phyloP scores from a whole-genome alignment of 2,797 vertebrate species.

The Buphagus erythrorhynchus region DNA sequence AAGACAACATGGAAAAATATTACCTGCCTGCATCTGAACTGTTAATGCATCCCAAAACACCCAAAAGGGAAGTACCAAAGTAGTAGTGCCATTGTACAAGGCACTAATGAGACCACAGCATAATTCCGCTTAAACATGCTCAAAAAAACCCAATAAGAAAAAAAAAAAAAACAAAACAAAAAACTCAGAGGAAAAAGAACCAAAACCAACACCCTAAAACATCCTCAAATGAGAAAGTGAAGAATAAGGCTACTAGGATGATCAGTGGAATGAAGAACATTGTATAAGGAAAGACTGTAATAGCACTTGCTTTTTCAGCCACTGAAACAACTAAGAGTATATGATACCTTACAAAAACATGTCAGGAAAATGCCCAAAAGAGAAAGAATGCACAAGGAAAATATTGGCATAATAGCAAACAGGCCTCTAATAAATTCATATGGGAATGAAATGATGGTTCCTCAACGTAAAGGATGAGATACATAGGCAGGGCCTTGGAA shows the following conservation, averaged over 20 bases:
- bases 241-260: neutral
- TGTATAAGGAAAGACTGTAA: neutral
- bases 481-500: neutral
- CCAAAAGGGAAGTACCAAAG: neutral
- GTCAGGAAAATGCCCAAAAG: neutral
- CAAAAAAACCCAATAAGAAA: neutral
- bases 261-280: neutral
- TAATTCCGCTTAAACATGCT: neutral
- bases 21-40: slow-evolving; percentile 9
- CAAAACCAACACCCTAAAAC: neutral
- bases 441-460: neutral
- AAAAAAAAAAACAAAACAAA: too few relatives aligned
- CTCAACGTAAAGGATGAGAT: neutral
- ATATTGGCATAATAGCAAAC: neutral
- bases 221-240: neutral
- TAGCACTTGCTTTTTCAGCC: slow-evolving; percentile 8
- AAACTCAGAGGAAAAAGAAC: neutral
- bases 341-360: neutral
- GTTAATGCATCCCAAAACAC: slow-evolving; percentile 21
- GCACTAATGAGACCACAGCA: neutral
- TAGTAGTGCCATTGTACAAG: slow-evolving; percentile 29
- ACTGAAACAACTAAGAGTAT: neutral
- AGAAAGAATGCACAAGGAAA: neutral
- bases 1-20: slow-evolving; percentile 40
- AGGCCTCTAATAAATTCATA: neutral